These are phyloP conservation scores for Cryptotis parvus DNA, from an alignment of 2,113 vertebrate genomes.

Conservation along the genomic window DNA sequence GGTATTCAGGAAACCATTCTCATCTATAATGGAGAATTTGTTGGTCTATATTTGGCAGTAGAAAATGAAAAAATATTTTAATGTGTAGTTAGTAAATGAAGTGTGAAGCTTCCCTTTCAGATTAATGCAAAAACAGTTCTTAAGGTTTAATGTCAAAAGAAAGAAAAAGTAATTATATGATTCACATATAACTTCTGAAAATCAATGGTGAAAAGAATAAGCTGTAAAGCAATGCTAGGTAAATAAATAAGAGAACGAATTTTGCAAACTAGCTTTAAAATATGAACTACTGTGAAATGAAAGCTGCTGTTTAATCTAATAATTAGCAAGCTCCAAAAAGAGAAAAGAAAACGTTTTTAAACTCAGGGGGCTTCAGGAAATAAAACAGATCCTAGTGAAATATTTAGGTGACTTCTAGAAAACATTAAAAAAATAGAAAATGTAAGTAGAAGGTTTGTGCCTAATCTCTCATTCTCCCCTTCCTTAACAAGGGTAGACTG, in stretches of 20 bases:
- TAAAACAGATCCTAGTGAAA: conserved; percentile 53
- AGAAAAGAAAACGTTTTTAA: conserved; percentile 21
- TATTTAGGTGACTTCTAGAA: conserved; percentile 43
- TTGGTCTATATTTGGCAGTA: conserved; percentile 56
- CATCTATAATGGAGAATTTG: conserved; percentile 51
- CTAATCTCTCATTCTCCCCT: neutral
- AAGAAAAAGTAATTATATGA: conserved; percentile 71
- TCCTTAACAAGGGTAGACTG: too few species aligned
- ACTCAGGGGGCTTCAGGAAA: conserved; percentile 10
- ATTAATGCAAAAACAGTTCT: conserved; percentile 69
- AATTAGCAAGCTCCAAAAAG: conserved; percentile 25
- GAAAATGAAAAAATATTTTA: conserved; percentile 76
- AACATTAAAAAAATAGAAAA: conserved; percentile 26
- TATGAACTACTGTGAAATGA: conserved; percentile 11
- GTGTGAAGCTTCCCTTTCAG: conserved; percentile 63
- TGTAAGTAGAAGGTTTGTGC: neutral
- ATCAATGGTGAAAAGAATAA: conserved; percentile 34
- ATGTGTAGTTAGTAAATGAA: conserved; percentile 76
- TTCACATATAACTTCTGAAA: conserved; percentile 59
- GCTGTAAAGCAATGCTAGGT: conserved; percentile 5
- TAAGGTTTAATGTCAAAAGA: conserved; percentile 60
- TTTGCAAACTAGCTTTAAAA: conserved; percentile 64
- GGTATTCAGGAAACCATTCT: conserved; percentile 60
- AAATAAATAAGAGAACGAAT: conserved; percentile 34
- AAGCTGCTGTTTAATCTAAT: conserved; percentile 44